Evolutionary conservation across 2,113 vertebrate genomes (phyloP), one percentile per base, ranked within the genome.

Genomic region (Platanista minor): DNA sequence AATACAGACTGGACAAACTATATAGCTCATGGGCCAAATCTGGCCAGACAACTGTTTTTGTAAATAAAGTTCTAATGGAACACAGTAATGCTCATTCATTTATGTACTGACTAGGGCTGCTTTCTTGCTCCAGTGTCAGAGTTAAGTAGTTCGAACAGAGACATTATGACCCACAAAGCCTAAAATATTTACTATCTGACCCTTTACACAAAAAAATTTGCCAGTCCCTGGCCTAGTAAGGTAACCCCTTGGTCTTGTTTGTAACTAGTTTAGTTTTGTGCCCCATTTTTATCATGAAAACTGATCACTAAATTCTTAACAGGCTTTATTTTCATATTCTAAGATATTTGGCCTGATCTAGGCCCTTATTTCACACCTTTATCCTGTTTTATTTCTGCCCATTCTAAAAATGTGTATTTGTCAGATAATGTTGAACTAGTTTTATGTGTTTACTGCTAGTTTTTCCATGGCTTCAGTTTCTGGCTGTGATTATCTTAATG

Each of bases 41-140:
- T 87, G 67, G 11, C 64, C 69, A 69, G 29, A 59, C 49, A 43
- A 7, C 21, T 89, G 23, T 84, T 78, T 92, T 90, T 92, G 9
- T 90, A 86, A 81, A 61, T 90, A 21, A 93, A 31, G 10, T 90
- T 87, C 75, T 97, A 90, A 54, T 90, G 33, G 64, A 92, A 86
- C 18, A 82, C 15, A 69, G 36, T 31, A 29, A 83, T 84, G 25
- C 36, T 92, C 11, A 52, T 86, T 90, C n/a, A 20, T 86, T 90
- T 86, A 66, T 57, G 3, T 81, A 66, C 21, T 91, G 0, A 66
- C n/a, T 87, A 41, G 12, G 29, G 23, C 74, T 90, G n/a, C 10
- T 95, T 95, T 82, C 49, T 29, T 82, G 31, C 41, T 90, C 41
- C 15, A 75, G 2, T 87, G 46, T 9, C 66, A 90, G 4, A 94